These are phyloP conservation scores for Cyclura pinguis DNA, from an alignment of 2,797 vertebrate genomes.

Conservation along the genomic window DNA sequence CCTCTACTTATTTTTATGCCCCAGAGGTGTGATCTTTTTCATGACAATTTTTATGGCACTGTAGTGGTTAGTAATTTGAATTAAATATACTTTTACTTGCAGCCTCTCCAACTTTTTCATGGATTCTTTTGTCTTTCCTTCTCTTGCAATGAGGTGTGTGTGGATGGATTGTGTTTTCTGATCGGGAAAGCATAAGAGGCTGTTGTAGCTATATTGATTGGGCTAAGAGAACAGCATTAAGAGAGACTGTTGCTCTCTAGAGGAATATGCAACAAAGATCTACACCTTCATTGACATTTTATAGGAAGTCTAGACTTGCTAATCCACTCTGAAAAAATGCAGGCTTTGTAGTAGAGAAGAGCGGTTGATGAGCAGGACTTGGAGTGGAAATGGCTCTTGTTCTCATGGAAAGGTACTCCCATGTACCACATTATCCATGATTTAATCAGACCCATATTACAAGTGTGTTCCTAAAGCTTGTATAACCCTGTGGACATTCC, in stretches of 20 bases:
- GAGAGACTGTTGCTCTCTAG: constrained; percentile 72
- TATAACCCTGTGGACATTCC: constrained; percentile 35
- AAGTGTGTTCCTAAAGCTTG: constrained; percentile 44
- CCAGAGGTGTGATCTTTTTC: constrained; percentile 81
- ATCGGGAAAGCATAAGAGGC: constrained; percentile 61
- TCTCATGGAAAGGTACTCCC: constrained; percentile 18
- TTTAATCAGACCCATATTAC: constrained; percentile 49
- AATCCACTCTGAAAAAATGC: constrained; percentile 77
- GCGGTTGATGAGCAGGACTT: constrained; percentile 22
- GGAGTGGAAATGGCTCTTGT: constrained; percentile 4
- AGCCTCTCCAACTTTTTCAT: constrained; percentile 47
- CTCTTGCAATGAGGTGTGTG: constrained; percentile 46
- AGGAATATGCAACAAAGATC: constrained; percentile 68
- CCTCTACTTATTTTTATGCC: constrained; percentile 71
- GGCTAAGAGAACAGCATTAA: constrained; percentile 49
- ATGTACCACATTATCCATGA: constrained; percentile 43
- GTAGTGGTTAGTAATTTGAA: constrained; percentile 79
- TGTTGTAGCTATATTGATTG: constrained; percentile 76
- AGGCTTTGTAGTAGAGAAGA: constrained; percentile 67
- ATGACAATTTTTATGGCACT: constrained; percentile 78
- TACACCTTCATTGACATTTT: constrained; percentile 77
- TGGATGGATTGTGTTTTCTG: constrained; percentile 60
- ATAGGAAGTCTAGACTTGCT: constrained; percentile 76
- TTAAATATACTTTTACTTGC: constrained; percentile 75
- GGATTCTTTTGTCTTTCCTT: constrained; percentile 56